phyloP scores from a whole-genome alignment of 2,797 vertebrate genomes.

The Erethizon dorsatum region DNA sequence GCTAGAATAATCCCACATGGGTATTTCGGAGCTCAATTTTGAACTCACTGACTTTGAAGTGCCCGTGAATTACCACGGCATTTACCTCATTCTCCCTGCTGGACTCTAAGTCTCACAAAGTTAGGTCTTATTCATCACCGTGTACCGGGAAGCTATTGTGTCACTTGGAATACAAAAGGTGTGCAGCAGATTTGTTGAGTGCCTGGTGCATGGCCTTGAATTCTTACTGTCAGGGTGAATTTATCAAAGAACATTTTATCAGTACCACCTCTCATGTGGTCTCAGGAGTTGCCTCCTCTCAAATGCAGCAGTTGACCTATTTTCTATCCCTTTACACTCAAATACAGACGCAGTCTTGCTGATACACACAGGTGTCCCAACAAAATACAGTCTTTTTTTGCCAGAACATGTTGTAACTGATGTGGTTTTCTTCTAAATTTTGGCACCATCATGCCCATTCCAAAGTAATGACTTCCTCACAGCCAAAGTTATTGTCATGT shows the following conservation, averaged over 20 bases:
- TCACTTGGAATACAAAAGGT: neutral
- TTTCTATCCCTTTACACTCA: neutral
- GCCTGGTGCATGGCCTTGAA: neutral
- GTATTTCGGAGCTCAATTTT: conserved; percentile 1
- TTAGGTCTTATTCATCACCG: neutral
- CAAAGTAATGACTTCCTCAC: too few relatives aligned
- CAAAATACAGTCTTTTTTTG: neutral
- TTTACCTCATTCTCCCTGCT: neutral
- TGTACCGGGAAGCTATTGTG: neutral
- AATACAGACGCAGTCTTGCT: neutral
- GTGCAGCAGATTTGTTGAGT: neutral
- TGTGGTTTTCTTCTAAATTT: too few relatives aligned
- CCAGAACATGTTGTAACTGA: neutral
- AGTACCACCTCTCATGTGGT: neutral
- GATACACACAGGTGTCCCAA: neutral
- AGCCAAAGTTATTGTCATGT: too few relatives aligned
- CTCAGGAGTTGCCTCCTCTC: neutral
- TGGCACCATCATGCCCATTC: too few relatives aligned
- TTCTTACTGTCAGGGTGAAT: neutral
- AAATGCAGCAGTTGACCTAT: neutral
- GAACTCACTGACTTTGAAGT: neutral
- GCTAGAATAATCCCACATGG: neutral
- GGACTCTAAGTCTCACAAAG: neutral
- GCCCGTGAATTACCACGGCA: neutral
- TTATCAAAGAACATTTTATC: neutral